phyloP scores from a whole-genome alignment of 1,140 invertebrate genomes.

The Drosophila kikkawai region DNA sequence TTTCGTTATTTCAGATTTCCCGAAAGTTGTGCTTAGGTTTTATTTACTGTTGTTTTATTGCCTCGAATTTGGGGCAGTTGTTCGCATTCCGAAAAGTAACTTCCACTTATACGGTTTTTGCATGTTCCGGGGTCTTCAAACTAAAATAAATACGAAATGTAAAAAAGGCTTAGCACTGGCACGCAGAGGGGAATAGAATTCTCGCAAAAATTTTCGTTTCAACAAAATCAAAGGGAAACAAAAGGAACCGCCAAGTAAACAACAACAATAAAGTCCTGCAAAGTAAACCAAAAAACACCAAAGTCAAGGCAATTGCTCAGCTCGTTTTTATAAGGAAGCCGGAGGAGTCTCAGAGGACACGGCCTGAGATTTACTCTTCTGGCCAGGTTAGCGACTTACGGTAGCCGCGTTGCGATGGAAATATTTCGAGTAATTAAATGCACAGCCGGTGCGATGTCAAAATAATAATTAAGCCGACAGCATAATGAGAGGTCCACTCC shows the following conservation, averaged over 20 bases:
- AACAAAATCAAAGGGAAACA: slow-evolving; percentile 66
- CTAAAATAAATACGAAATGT: slow-evolving; percentile 33
- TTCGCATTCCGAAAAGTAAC: slow-evolving; percentile 9
- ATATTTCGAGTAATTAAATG: slow-evolving; percentile 76
- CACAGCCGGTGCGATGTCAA: slow-evolving; percentile 62
- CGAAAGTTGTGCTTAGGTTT: slow-evolving; percentile 10
- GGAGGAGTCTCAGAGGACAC: slow-evolving; percentile 3
- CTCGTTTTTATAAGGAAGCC: slow-evolving; percentile 33
- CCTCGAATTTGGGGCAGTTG: background rate
- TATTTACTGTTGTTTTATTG: slow-evolving; percentile 17
- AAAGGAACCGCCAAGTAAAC: slow-evolving; percentile 66
- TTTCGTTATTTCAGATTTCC: slow-evolving; percentile 17
- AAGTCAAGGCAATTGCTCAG: slow-evolving; percentile 32
- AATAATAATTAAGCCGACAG: slow-evolving; percentile 78
- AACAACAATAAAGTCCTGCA: slow-evolving; percentile 35
- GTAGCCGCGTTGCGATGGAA: slow-evolving; percentile 33
- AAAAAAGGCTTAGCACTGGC: slow-evolving; percentile 27
- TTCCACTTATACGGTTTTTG: slow-evolving; percentile 13
- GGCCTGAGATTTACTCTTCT: slow-evolving; percentile 1
- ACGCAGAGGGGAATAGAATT: slow-evolving; percentile 36
- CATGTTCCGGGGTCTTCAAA: slow-evolving; percentile 1
- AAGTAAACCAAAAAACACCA: slow-evolving; percentile 45
- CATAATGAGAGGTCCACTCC: slow-evolving; percentile 53
- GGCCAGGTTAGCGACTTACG: slow-evolving; percentile 13
- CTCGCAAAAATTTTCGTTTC: slow-evolving; percentile 28